Evolutionary conservation across 1,140 invertebrate species (phyloP), one percentile per base, ranked within the genome.

Genomic region (Ostrea denselamellosa): DNA sequence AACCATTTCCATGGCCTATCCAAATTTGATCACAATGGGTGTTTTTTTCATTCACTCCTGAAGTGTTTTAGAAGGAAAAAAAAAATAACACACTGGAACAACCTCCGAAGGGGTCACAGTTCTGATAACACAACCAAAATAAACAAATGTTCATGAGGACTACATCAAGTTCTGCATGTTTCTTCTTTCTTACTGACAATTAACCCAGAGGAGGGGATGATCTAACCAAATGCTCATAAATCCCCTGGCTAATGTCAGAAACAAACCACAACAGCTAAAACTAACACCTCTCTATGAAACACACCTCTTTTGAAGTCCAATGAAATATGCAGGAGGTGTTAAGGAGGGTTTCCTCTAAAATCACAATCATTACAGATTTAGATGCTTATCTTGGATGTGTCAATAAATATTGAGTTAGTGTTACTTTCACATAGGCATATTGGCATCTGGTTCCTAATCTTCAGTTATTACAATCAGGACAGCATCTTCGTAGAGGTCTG

Each of bases 361-460:
- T 28, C 68, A 77, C 68, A 77, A 77, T 34, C 14, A 77, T 77
- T 14, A 34, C 22, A 77, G 28, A 77, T 77, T 77, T 77, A 77
- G 68, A 77, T 28, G 68, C 68, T 77, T 28, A 77, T 77, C 25
- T 14, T 7, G 25, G 68, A 44, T 77, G 25, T 77, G 28, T 77
- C 68, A 77, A 77, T 77, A 77, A 77, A 77, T 77, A 25, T 77
- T 34, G 22, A 77, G 28, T 77, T 77, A 77, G 68, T 77, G 68
- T 77, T 77, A 28, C 28, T 77, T 77, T 44, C 68, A 77, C 9
- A 77, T 77, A 34, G 25, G 28, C 65, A 71, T 12, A 25, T 71
- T 10, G 65, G 65, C 68, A 77, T 77, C 68, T 77, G 68, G 68
- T 28, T 25, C 28, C 12, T 77, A 28, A 77, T 34, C 68, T 77